Evolutionary conservation across 2,797 vertebrate species (phyloP), one percentile per base, ranked within the genome.

Genomic region (Acanthurus tractus): DNA sequence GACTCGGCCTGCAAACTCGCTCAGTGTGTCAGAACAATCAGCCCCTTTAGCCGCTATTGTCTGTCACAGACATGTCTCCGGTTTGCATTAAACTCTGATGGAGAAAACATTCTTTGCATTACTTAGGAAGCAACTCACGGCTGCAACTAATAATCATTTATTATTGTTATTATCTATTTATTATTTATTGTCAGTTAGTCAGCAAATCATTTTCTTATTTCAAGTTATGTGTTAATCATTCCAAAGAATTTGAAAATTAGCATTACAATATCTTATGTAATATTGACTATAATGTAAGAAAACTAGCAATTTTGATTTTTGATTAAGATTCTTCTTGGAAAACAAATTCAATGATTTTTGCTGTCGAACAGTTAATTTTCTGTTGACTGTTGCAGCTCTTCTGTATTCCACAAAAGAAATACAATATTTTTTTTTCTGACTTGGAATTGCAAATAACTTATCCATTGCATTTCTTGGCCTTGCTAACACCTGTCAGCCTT

Each of bases 1-100:
- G 73, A 44, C 56, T 40, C 6, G 15, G 50, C 63, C 66, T 45
- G 48, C 34, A 66, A 56, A 77, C 74, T 70, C 66, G 58, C 55
- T 54, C 73, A 29, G 58, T 61, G 74, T 77, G 59, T 70, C 53
- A 22, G 34, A 74, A 90, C 87, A 90, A 89, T 79, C 78, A 11
- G 10, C 29, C 61, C 69, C 80, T 67, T 79, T 10, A 73, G 52
- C 69, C 59, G 53, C 48, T 34, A 46, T 53, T 52, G 46, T 82
- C 71, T 55, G 23, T 57, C 20, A 68, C 25, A 50, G 59, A 79
- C 69, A 20, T 17, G 52, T 68, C 72, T 71, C 57, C 55, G 22
- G 62, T 68, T 53, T 49, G 57, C 40, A 52, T 68, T 72, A 67
- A 76, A 70, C 40, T 34, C 17, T n/a, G 25, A 62, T 23, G 15